These are phyloP conservation scores for Muscicapa comitata DNA, from an alignment of 2,797 vertebrate genomes.

Conservation along the genomic window DNA sequence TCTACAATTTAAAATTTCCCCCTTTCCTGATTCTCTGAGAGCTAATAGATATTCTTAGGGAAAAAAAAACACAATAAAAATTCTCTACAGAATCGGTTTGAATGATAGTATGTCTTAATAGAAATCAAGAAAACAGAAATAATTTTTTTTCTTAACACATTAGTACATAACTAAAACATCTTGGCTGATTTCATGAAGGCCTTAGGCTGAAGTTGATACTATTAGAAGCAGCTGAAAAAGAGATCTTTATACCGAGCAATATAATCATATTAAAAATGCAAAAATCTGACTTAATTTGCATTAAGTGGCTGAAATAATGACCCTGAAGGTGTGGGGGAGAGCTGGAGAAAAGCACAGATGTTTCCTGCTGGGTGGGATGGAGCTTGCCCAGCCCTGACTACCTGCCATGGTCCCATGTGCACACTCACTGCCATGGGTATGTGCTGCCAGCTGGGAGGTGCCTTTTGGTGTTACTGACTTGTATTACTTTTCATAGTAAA, in stretches of 20 bases:
- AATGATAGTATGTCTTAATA: background rate
- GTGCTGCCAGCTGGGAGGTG: background rate
- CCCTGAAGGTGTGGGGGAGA: background rate
- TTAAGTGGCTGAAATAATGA: background rate
- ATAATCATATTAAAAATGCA: background rate
- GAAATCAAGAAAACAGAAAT: background rate
- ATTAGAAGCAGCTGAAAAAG: background rate
- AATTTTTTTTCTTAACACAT: background rate
- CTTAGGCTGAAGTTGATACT: background rate
- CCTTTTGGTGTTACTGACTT: background rate
- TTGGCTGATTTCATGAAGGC: background rate
- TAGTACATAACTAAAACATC: background rate
- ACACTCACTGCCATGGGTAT: background rate
- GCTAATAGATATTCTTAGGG: background rate
- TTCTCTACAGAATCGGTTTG: background rate
- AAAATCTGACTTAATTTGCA: background rate
- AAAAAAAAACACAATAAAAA: background rate
- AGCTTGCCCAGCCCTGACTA: rapidly evolving
- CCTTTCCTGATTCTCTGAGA: background rate
- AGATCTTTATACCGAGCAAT: background rate
- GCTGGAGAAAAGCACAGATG: background rate
- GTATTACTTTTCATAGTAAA: background rate
- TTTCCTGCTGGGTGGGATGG: background rate
- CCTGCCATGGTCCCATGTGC: rapidly evolving
- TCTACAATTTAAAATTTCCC: background rate